Percentiles rank a stretch among this genome's conserved stretches.
Evolutionary conservation across 2,888 invertebrate species (phyloP).

Genomic region (Coleophora deauratella): DNA sequence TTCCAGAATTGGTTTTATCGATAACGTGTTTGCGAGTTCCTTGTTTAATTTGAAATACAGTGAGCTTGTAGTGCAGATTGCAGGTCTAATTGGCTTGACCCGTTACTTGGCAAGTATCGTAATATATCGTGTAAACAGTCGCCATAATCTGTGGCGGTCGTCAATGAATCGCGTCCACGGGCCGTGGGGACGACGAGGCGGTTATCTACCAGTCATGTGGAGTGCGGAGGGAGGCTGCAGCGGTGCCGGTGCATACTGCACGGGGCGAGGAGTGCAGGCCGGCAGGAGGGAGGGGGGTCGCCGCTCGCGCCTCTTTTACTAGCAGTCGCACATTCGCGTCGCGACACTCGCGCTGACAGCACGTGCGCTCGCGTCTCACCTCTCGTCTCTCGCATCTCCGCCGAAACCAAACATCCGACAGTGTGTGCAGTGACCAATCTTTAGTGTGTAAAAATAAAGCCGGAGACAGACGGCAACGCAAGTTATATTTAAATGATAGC

Average conservation of each 20-base stretch:
- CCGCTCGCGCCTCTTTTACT: conserved; percentile 29
- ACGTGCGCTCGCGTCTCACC: conserved; percentile 26
- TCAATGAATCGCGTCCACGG: conserved; percentile 54
- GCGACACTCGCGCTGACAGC: conserved; percentile 35
- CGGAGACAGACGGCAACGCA: conserved; percentile 64
- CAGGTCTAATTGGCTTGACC: conserved; percentile 3
- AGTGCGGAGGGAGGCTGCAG: conserved; percentile 53
- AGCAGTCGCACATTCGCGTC: conserved; percentile 44
- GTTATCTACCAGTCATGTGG: conserved; percentile 34
- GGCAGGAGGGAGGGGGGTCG: conserved; percentile 23
- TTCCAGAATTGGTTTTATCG: too few species aligned
- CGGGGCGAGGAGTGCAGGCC: conserved; percentile 22
- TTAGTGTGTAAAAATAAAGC: conserved; percentile 68
- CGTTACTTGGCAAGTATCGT: conserved; percentile 38
- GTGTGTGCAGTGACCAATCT: conserved; percentile 54
- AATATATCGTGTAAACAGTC: conserved; percentile 39
- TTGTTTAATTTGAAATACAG: too few species aligned
- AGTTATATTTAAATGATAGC: conserved; percentile 73
- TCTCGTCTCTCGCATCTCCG: conserved; percentile 35
- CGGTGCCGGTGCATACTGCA: conserved; percentile 48
- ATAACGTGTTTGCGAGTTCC: too few species aligned
- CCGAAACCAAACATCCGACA: conserved; percentile 8
- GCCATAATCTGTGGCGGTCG: conserved; percentile 39
- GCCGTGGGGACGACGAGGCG: conserved; percentile 36
- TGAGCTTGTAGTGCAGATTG: too few species aligned